These are phyloP conservation scores for Rhinogobius similis DNA, from an alignment of 2,113 vertebrate genomes.

Conservation along the genomic window DNA sequence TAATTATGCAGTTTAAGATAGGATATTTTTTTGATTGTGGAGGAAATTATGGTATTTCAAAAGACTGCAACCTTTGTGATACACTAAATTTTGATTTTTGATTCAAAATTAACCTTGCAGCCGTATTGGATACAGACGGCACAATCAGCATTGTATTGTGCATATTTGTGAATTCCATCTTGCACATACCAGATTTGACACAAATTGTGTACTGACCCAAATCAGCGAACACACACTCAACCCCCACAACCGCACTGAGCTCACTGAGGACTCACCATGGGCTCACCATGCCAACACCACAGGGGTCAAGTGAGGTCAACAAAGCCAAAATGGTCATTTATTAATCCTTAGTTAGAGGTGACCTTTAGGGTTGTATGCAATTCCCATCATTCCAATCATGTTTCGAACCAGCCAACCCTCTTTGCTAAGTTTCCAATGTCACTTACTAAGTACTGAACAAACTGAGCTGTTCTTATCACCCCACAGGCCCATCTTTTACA, in stretches of 20 bases:
- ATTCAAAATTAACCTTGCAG: too few species aligned
- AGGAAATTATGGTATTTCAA: too few species aligned
- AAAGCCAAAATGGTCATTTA: constrained; percentile 7
- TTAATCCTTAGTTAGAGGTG: background rate
- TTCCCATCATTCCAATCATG: constrained; percentile 1
- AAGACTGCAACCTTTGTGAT: too few species aligned
- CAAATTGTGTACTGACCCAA: background rate
- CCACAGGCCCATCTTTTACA: background rate
- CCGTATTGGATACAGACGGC: background rate
- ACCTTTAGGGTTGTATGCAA: background rate
- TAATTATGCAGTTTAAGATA: too few species aligned
- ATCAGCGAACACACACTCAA: background rate
- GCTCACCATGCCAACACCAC: constrained; percentile 17
- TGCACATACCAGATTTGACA: background rate
- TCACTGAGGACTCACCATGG: constrained; percentile 9
- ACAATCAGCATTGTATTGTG: background rate
- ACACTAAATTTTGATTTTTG: too few species aligned
- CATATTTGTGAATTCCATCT: background rate
- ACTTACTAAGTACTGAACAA: background rate
- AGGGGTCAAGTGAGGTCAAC: constrained; percentile 27
- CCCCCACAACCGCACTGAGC: background rate
- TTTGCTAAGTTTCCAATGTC: background rate
- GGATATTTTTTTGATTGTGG: too few species aligned
- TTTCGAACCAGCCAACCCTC: background rate
- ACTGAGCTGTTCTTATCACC: too few species aligned